Evolutionary conservation across 2,888 invertebrate genomes (phyloP).

Genomic region (Tachina lurida): DNA sequence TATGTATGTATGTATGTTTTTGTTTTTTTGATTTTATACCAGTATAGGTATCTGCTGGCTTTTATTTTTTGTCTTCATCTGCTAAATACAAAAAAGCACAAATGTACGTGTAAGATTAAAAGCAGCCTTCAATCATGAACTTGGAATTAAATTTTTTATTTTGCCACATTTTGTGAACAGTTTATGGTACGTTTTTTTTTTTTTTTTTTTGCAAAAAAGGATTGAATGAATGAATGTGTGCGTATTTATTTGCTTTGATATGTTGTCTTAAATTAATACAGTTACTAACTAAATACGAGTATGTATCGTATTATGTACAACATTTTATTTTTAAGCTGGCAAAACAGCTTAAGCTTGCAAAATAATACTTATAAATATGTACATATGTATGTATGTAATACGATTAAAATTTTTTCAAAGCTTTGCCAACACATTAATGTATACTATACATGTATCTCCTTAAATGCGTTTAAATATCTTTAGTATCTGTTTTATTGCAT

Average conservation of each 20-base stretch:
- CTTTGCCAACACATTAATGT: not conserved
- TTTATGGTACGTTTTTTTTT: conserved; percentile 12
- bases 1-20: not conserved
- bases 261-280: conserved; percentile 26
- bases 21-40: not conserved
- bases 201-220: not conserved
- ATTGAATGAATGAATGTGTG: not conserved
- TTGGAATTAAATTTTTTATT: conserved; percentile 58
- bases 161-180: conserved; percentile 14
- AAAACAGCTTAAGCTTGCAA: conserved; percentile 46
- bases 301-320: not conserved
- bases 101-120: not conserved
- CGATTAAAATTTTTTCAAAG: not conserved
- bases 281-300: too few species aligned
- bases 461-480: conserved; percentile 17
- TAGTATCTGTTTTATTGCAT: conserved; percentile 25
- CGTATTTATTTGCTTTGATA: conserved; percentile 24
- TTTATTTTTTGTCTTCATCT: conserved; percentile 35
- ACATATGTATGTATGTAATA: too few species aligned
- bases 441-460: not conserved
- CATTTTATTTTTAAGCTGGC: conserved; percentile 24
- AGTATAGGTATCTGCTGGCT: too few species aligned
- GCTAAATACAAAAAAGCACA: conserved; percentile 26
- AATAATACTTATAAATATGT: not conserved
- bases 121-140: conserved; percentile 72